These are phyloP conservation scores for Poeciliopsis turrubarensis DNA, from an alignment of 2,113 vertebrate species.

Conservation along the genomic window DNA sequence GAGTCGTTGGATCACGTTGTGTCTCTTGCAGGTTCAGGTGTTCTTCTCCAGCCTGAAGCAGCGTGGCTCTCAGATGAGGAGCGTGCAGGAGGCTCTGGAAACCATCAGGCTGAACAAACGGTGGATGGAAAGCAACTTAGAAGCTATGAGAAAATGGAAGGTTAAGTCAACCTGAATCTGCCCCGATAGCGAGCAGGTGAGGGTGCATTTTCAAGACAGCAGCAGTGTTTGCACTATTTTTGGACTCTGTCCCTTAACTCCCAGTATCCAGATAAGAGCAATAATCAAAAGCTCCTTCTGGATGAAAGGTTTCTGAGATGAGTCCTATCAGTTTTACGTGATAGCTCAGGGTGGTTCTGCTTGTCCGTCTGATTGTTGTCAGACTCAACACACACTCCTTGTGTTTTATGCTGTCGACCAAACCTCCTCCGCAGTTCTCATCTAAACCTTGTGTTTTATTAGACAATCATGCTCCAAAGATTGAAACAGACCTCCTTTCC, in stretches of 20 bases:
- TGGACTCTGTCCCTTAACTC: conserved; percentile 62
- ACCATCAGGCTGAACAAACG: conserved; percentile 89
- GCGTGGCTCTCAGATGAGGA: conserved; percentile 84
- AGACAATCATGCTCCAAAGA: conserved; percentile 58
- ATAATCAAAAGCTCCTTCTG: conserved; percentile 29
- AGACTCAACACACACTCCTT: conserved; percentile 56
- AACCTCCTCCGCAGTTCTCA: conserved; percentile 50
- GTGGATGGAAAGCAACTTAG: conserved; percentile 89
- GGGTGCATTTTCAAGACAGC: conserved; percentile 60
- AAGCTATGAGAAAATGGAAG: conserved; percentile 63
- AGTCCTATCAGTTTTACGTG: conserved; percentile 46
- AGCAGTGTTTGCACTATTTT: conserved; percentile 85
- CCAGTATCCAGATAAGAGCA: conserved; percentile 43
- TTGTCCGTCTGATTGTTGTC: conserved; percentile 56
- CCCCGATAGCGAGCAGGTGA: background rate
- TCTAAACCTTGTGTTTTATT: conserved; percentile 43
- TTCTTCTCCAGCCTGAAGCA: conserved; percentile 90
- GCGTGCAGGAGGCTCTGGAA: conserved; percentile 86
- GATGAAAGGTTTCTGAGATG: conserved; percentile 26
- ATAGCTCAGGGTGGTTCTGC: conserved; percentile 88
- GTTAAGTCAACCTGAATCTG: conserved; percentile 9
- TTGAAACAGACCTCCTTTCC: conserved; percentile 23
- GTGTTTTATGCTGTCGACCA: conserved; percentile 70
- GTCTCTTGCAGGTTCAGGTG: conserved; percentile 81
- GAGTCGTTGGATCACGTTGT: background rate